These are phyloP conservation scores for Formica aserva DNA, from an alignment of 2,888 invertebrate species.

Conservation along the genomic window DNA sequence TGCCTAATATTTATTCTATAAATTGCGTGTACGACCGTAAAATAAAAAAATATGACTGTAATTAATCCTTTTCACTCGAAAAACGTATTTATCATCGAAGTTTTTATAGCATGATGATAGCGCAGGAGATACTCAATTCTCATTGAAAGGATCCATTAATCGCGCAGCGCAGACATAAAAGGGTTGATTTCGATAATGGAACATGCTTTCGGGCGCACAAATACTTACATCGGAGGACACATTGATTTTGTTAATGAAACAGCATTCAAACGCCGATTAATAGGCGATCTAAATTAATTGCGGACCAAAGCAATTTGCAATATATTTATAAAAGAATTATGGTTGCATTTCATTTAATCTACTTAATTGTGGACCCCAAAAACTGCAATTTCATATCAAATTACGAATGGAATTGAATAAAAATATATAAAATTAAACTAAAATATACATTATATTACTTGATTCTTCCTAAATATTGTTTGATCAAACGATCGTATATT, in stretches of 20 bases:
- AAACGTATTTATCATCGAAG: background rate
- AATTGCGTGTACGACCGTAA: background rate
- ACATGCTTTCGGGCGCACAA: slow-evolving; percentile 43
- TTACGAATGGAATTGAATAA: background rate
- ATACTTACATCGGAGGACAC: slow-evolving; percentile 36
- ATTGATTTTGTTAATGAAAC: slow-evolving; percentile 67
- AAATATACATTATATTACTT: background rate
- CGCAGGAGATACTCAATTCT: slow-evolving; percentile 40
- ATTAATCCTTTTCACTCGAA: background rate
- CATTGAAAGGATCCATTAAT: slow-evolving; percentile 61
- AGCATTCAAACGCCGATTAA: slow-evolving; percentile 66
- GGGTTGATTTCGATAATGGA: slow-evolving; percentile 71
- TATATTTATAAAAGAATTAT: background rate
- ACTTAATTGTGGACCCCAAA: background rate
- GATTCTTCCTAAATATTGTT: background rate
- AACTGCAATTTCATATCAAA: background rate
- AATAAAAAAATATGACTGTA: background rate
- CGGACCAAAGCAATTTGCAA: background rate
- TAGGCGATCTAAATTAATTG: slow-evolving; percentile 52
- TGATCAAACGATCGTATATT: background rate
- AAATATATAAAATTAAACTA: background rate
- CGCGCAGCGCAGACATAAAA: slow-evolving; percentile 50
- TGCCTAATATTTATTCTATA: background rate
- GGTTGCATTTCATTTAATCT: slow-evolving; percentile 19
- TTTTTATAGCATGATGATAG: background rate